Conservation (phyloP, 2,888 invertebrate species). For the Rhopalosiphum nymphaeae region DNA sequence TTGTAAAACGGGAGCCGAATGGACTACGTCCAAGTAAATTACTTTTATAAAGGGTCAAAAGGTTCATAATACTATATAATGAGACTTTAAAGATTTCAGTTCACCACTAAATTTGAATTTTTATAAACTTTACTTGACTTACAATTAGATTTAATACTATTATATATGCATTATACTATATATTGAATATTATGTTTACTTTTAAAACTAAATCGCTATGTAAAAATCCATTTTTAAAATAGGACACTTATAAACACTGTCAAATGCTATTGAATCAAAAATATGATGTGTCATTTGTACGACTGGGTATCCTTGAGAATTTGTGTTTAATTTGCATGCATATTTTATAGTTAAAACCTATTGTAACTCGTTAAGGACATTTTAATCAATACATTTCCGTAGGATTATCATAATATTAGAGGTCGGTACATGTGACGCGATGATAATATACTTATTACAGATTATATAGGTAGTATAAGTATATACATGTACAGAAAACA, state of each 20-base stretch:
- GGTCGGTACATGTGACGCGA: slow-evolving; percentile 19
- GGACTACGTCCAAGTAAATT: too few species aligned
- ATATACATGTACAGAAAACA: background rate
- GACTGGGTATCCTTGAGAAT: slow-evolving; percentile 31
- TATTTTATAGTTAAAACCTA: slow-evolving; percentile 38
- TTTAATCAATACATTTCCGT: slow-evolving; percentile 46
- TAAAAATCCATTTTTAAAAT: background rate
- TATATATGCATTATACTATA: background rate
- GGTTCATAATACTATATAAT: too few species aligned
- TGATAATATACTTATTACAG: background rate
- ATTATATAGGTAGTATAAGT: background rate
- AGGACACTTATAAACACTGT: background rate
- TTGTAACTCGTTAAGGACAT: slow-evolving; percentile 42
- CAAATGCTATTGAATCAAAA: slow-evolving; percentile 28
- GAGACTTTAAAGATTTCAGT: too few species aligned
- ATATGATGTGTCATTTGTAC: slow-evolving; percentile 26
- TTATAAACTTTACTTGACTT: too few species aligned
- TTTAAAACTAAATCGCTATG: too few species aligned
- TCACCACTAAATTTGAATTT: too few species aligned
- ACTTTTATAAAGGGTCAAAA: too few species aligned
- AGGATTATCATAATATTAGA: slow-evolving; percentile 57
- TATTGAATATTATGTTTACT: too few species aligned
- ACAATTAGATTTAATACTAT: background rate
- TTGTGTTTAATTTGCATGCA: slow-evolving; percentile 19
- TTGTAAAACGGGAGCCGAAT: too few species aligned